These are phyloP conservation scores for Tortricodes alternella DNA, from an alignment of 2,888 invertebrate species.

Conservation along the genomic window DNA sequence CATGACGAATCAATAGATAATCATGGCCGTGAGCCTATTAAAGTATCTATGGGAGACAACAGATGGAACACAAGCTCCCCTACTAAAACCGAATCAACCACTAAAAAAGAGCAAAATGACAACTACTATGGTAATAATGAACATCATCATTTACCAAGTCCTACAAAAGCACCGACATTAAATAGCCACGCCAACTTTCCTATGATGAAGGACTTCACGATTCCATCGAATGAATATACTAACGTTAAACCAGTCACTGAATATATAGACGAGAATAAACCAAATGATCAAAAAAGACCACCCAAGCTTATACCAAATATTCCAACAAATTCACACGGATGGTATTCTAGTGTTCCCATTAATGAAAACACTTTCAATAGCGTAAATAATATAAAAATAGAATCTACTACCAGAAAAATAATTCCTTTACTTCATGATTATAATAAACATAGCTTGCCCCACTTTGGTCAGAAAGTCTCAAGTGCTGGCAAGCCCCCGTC, in stretches of 20 bases:
- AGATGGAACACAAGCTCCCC: conserved; percentile 65
- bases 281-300: conserved; percentile 54
- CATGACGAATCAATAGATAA: conserved; percentile 31
- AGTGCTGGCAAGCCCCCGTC: conserved; percentile 69
- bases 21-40: conserved; percentile 44
- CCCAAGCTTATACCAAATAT: conserved; percentile 66
- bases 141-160: conserved; percentile 36
- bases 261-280: conserved; percentile 47
- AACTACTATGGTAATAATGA: conserved; percentile 36
- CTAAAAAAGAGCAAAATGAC: conserved; percentile 12
- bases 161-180: conserved; percentile 47
- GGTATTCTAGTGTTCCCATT: conserved; percentile 66
- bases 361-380: conserved; percentile 58
- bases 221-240: conserved; percentile 36
- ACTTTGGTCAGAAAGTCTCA: conserved; percentile 69
- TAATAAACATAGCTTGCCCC: conserved; percentile 54
- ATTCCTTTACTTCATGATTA: conserved; percentile 67
- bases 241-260: conserved; percentile 54
- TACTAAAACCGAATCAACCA: conserved; percentile 28
- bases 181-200: conserved; percentile 80
- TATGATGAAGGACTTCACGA: conserved; percentile 61
- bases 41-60: conserved; percentile 57
- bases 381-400: conserved; percentile 63
- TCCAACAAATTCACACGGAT: conserved; percentile 74
- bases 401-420: conserved; percentile 67